phyloP scores from a whole-genome alignment of 2,797 vertebrate genomes.

The Tapirus indicus region DNA sequence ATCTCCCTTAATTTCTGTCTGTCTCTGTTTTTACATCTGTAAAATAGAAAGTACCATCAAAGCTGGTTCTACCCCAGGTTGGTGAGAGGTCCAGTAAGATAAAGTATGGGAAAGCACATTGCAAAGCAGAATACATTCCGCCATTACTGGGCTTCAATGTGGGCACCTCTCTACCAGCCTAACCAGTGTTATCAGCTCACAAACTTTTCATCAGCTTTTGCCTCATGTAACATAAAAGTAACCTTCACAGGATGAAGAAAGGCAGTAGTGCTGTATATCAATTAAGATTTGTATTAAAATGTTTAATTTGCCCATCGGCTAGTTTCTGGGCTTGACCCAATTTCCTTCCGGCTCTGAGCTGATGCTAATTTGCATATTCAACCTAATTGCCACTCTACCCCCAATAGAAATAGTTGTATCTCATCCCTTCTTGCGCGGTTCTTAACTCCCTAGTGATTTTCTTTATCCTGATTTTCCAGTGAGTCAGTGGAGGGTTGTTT shows the following conservation, averaged over 20 bases:
- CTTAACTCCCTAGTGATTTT: neutral
- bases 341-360: slow-evolving; percentile 48
- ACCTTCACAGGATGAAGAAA: neutral
- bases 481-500: neutral
- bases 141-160: accelerated
- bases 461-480: neutral
- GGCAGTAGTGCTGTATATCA: neutral
- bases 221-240: neutral
- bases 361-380: neutral
- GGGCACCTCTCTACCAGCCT: too few relatives aligned
- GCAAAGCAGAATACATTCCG: neutral
- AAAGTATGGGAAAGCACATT: neutral
- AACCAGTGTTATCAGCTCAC: neutral
- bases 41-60: slow-evolving; percentile 25
- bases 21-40: slow-evolving; percentile 65
- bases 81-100: neutral
- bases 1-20: slow-evolving; percentile 44
- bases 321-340: slow-evolving; percentile 26
- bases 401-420: neutral
- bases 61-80: neutral
- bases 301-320: slow-evolving; percentile 34
- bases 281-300: slow-evolving; percentile 32
- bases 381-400: neutral
- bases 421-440: neutral
- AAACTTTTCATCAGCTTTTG: neutral